These are phyloP conservation scores for Drusus annulatus DNA, from an alignment of 1,140 invertebrate genomes.

Conservation along the genomic window DNA sequence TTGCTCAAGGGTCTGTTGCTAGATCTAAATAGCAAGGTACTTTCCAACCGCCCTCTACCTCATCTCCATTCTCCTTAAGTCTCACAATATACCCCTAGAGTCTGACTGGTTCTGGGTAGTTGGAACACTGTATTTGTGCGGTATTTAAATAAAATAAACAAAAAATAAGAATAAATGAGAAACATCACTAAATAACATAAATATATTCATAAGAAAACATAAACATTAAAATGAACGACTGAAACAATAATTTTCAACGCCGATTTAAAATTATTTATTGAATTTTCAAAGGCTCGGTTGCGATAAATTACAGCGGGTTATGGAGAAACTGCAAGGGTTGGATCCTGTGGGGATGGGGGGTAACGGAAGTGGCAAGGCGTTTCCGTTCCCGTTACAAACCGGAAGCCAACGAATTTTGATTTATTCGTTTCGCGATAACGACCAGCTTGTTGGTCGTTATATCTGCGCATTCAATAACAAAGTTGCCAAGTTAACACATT, in stretches of 20 bases:
- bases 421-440: constrained; percentile 55
- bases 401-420: constrained; percentile 59
- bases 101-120: no score
- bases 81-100: no score
- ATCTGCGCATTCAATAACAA: constrained; percentile 21
- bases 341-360: constrained; percentile 1
- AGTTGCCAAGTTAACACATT: not conserved
- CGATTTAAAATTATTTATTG: constrained; percentile 27
- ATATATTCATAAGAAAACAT: no score
- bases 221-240: no score
- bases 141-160: no score
- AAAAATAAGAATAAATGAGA: no score
- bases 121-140: no score
- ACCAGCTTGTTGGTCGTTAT: constrained; percentile 53
- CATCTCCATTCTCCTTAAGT: no score
- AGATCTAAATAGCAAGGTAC: no score
- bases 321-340: constrained; percentile 32
- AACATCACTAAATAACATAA: no score
- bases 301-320: constrained; percentile 20
- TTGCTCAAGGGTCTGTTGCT: no score
- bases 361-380: constrained; percentile 41
- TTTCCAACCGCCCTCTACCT: no score
- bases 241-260: not conserved
- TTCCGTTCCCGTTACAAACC: constrained; percentile 53
- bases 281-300: not conserved